phyloP scores from a whole-genome alignment of 2,888 invertebrate genomes.

The Neocrepidodera transversa region DNA sequence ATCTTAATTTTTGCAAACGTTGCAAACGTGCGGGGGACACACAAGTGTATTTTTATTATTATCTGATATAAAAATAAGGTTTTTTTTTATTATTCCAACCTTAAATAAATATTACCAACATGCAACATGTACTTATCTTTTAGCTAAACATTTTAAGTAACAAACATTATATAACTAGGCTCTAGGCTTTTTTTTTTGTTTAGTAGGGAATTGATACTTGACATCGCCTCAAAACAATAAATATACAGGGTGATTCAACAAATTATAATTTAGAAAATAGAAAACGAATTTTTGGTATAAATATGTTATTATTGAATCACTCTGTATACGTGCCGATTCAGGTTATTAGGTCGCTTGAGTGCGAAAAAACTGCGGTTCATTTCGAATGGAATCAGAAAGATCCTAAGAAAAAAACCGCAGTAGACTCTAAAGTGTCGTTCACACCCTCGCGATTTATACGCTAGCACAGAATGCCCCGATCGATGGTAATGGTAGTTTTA shows the following conservation, averaged over 20 bases:
- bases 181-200: constrained; percentile 3
- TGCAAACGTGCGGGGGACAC: neutral
- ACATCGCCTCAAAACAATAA: neutral
- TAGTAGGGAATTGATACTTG: neutral
- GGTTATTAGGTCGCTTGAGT: constrained; percentile 20
- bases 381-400: neutral
- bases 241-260: constrained; percentile 1
- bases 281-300: too few species aligned
- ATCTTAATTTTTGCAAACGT: too few species aligned
- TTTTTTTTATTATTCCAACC: neutral
- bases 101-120: neutral
- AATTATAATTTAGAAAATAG: too few species aligned
- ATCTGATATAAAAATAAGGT: neutral
- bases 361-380: constrained; percentile 2
- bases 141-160: too few species aligned
- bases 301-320: constrained; percentile 1
- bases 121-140: constrained; percentile 11
- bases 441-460: constrained; percentile 29
- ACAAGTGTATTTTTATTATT: neutral
- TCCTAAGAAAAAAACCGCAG: constrained; percentile 8
- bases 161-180: neutral
- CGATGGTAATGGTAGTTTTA: constrained; percentile 59
- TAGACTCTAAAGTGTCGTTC: constrained; percentile 5
- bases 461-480: constrained; percentile 63
- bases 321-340: constrained; percentile 16